phyloP scores from a whole-genome alignment of 2,888 invertebrate genomes.

The Oithona nana region DNA sequence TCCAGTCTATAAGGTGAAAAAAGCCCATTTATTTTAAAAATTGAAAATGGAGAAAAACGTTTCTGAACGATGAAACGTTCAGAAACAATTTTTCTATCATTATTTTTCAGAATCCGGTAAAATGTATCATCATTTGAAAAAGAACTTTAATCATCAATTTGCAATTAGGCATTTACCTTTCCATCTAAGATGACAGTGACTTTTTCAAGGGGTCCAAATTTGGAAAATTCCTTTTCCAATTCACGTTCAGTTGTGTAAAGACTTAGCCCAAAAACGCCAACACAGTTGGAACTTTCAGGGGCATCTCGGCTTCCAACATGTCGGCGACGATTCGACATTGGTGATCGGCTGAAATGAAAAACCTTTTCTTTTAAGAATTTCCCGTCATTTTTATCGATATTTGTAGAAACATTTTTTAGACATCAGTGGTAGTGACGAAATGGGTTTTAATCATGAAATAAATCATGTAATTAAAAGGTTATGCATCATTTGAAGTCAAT shows the following conservation, averaged over 20 bases:
- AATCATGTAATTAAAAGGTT: background rate
- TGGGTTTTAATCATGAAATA: background rate
- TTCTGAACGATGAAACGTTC: no score
- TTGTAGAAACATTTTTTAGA: no score
- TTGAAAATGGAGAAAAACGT: no score
- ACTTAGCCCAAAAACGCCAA: constrained; percentile 87
- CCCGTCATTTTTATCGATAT: no score
- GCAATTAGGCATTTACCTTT: no score
- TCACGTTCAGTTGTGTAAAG: constrained; percentile 80
- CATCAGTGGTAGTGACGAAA: background rate
- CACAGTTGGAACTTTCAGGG: constrained; percentile 66
- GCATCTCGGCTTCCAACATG: constrained; percentile 55
- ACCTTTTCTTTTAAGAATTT: no score
- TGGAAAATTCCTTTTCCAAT: constrained; percentile 72
- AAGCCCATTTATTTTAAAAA: no score
- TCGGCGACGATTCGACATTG: constrained; percentile 58
- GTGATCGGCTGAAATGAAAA: constrained; percentile 36
- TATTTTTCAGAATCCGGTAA: no score
- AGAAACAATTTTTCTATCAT: no score
- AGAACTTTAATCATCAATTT: no score
- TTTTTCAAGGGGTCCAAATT: constrained; percentile 76
- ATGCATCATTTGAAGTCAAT: background rate
- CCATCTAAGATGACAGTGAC: constrained; percentile 88
- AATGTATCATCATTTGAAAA: no score
- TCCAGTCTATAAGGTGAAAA: constrained; percentile 45